Evolutionary conservation across 2,113 vertebrate genomes (phyloP).

Genomic region (Leuciscus idus): DNA sequence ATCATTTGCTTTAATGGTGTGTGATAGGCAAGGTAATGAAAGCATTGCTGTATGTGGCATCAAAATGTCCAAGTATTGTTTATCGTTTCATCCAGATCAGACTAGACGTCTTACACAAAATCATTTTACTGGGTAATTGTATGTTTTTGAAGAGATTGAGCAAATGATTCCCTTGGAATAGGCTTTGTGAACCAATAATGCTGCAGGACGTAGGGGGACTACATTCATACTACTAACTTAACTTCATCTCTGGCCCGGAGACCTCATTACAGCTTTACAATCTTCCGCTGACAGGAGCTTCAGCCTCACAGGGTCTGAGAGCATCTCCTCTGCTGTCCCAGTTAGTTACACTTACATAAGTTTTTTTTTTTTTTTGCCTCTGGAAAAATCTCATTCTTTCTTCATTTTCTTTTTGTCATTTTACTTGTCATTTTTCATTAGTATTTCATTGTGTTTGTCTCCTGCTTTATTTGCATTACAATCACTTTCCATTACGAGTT

Average conservation of each 20-base stretch:
- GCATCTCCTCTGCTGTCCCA: slow-evolving; percentile 15
- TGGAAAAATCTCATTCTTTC: neutral
- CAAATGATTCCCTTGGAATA: neutral
- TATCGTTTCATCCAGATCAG: slow-evolving; percentile 11
- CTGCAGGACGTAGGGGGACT: neutral
- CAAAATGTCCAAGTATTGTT: neutral
- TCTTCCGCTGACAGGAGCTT: neutral
- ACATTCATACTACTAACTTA: slow-evolving; percentile 5
- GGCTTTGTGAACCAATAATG: slow-evolving; percentile 10
- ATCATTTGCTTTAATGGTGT: neutral
- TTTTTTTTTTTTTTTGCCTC: too few species aligned
- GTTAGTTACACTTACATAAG: neutral
- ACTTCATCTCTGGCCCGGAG: neutral
- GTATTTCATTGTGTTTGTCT: neutral
- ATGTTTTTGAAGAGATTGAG: slow-evolving; percentile 3
- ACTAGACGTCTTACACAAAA: slow-evolving; percentile 9
- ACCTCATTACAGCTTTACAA: slow-evolving; percentile 35
- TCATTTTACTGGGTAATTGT: neutral
- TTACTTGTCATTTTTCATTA: slow-evolving; percentile 9
- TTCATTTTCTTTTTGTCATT: neutral
- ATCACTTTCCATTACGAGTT: neutral
- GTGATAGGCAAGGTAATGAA: neutral
- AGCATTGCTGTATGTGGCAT: neutral
- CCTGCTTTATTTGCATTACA: slow-evolving; percentile 28
- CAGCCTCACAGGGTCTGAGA: neutral